Evolutionary conservation across 2,797 vertebrate genomes (phyloP), one percentile per base, ranked within the genome.

Genomic region (Sandelia bainsii): DNA sequence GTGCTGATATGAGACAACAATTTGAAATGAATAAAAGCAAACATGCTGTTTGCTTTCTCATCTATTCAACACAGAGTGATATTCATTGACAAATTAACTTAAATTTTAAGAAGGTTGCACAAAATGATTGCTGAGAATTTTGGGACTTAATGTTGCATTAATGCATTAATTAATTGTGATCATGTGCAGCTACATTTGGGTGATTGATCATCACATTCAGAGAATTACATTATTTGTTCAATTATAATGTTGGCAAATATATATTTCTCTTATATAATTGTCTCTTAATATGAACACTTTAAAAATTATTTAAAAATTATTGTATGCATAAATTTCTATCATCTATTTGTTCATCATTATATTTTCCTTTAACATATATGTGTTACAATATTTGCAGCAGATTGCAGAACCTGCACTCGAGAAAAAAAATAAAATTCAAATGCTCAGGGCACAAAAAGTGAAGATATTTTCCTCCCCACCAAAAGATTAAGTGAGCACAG

Each of bases 21-120:
- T 16, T 14, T 42, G 12, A 42, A n/a, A n/a, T n/a, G n/a, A n/a
- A n/a, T n/a, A n/a, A n/a, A n/a, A n/a, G n/a, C n/a, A n/a, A 29
- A 29, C 29, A 29, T 29, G 39, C 39, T 40, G 13, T 42, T 3
- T 42, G 40, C 40, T 16, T 50, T 60, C 49, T 51, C 29, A 32
- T 20, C 23, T n/a, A 11, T 49, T 34, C 5, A 0, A 52, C 32
- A 59, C 1, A 2, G 7, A 37, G 10, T 11, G 2, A 69, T 27
- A n/a, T 63, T 44, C n/a, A 34, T 49, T 53, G n/a, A 39, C 4
- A 62, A 54, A 69, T 50, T 20, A 39, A 54, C 68, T 66, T 52
- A 6, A 52, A 59, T 22, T 39, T 53, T 39, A 39, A 37, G 22
- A 61, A 54, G 45, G 5, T 11, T 2, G 39, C 19, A 32, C 20